Evolutionary conservation across 2,113 vertebrate genomes (phyloP).

Genomic region (Daphoenositta chrysoptera): DNA sequence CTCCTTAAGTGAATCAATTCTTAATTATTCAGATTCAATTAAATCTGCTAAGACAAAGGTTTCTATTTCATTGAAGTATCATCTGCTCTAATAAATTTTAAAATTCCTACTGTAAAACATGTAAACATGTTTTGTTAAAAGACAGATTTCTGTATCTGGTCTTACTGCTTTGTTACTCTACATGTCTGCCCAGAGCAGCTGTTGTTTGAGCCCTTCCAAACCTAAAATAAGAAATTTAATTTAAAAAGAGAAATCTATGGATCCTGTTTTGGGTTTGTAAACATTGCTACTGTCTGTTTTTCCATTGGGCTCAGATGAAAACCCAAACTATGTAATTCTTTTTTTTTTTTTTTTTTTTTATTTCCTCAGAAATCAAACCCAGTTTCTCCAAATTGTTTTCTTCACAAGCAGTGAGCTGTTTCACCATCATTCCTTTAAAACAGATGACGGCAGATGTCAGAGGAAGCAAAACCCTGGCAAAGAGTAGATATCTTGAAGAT

Average conservation of each 20-base stretch:
- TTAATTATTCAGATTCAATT: background rate
- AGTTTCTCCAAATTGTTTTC: background rate
- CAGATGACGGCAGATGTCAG: background rate
- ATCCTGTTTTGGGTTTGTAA: background rate
- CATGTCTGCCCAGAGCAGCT: background rate
- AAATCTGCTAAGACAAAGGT: background rate
- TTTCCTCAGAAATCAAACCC: background rate
- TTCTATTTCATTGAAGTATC: background rate
- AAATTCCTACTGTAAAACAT: background rate
- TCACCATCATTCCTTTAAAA: background rate
- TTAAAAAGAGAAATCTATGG: background rate
- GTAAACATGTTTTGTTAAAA: background rate
- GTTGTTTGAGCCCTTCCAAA: background rate
- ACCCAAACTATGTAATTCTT: accelerated
- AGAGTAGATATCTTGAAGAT: background rate
- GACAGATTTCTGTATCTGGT: background rate
- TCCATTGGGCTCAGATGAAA: background rate
- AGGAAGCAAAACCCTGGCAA: background rate
- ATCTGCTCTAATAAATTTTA: background rate
- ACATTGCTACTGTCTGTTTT: background rate
- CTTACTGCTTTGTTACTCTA: background rate
- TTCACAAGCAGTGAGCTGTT: background rate
- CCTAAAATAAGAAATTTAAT: background rate
- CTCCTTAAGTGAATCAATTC: background rate
- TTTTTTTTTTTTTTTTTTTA: too few species aligned